These are phyloP conservation scores for Poeciliopsis occidentalis DNA, from an alignment of 2,113 vertebrate species.

Conservation along the genomic window DNA sequence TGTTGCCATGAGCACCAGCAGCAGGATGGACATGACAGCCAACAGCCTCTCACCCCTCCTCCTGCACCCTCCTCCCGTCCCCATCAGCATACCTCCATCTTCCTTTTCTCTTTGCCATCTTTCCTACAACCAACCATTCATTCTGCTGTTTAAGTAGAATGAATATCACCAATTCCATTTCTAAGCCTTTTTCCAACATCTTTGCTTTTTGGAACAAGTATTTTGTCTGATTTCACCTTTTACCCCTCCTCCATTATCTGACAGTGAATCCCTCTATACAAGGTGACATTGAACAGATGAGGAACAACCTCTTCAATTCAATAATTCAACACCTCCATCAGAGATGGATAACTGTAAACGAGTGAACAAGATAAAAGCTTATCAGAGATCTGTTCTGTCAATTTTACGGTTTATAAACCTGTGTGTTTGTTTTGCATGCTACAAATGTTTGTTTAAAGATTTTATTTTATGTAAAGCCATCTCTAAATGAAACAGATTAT, in stretches of 20 bases:
- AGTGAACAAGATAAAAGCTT: not conserved
- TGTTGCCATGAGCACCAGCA: constrained; percentile 63
- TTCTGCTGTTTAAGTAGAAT: not conserved
- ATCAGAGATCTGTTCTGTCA: not conserved
- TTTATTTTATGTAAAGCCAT: not conserved
- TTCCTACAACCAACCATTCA: not conserved
- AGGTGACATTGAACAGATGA: not conserved
- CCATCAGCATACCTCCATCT: constrained; percentile 29
- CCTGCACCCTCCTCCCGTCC: constrained; percentile 18
- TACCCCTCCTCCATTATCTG: not conserved
- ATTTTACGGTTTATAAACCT: not conserved
- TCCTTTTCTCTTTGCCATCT: constrained; percentile 1
- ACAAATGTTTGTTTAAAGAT: not conserved
- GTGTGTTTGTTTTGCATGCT: not conserved
- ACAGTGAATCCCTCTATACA: not conserved
- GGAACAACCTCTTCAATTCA: not conserved
- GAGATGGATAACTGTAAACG: not conserved
- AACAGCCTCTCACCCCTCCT: constrained; percentile 16
- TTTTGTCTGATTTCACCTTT: not conserved
- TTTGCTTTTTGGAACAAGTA: no score
- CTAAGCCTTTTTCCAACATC: not conserved
- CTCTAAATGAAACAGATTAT: not conserved
- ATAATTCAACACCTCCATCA: constrained; percentile 18
- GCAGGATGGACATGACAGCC: constrained; percentile 53
- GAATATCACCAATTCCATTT: not conserved